These are phyloP conservation scores for Alcedo quadribrachys DNA, from an alignment of 2,797 vertebrate species.

Conservation along the genomic window DNA sequence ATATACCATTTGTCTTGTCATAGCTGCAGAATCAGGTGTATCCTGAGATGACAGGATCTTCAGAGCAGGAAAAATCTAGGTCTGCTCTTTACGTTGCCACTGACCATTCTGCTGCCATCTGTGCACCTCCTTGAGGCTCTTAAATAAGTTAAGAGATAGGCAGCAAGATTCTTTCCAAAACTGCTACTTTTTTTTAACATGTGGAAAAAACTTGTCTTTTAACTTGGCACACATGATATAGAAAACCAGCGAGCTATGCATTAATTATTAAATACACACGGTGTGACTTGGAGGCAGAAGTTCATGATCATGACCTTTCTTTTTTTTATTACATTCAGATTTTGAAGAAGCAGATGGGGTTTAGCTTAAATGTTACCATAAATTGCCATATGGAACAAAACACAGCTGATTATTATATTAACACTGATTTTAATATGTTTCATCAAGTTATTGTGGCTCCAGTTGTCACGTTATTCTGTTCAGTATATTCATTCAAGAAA, in stretches of 20 bases:
- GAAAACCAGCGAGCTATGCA: slow-evolving; percentile 19
- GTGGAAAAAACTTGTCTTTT: neutral
- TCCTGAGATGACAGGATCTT: slow-evolving; percentile 38
- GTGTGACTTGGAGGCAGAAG: slow-evolving; percentile 61
- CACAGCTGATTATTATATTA: slow-evolving; percentile 81
- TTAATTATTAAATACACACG: slow-evolving; percentile 50
- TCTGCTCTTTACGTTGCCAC: rapidly evolving
- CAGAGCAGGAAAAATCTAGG: slow-evolving; percentile 21
- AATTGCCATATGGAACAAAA: slow-evolving; percentile 80
- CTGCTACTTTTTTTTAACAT: neutral
- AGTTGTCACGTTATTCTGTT: slow-evolving; percentile 73
- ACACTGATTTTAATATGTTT: slow-evolving; percentile 77
- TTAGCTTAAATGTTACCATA: slow-evolving; percentile 78
- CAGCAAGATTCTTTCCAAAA: neutral
- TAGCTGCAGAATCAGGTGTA: slow-evolving; percentile 30
- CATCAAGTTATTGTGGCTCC: slow-evolving; percentile 72
- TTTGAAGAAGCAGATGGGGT: slow-evolving; percentile 80
- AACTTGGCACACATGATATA: neutral
- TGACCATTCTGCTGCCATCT: neutral
- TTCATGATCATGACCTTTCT: slow-evolving; percentile 49
- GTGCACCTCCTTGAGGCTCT: neutral
- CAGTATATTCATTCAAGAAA: slow-evolving; percentile 70
- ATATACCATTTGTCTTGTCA: slow-evolving; percentile 75
- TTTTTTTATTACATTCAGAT: slow-evolving; percentile 42
- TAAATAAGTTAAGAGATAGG: neutral